Evolutionary conservation across 1,140 invertebrate species (phyloP), one percentile per base, ranked within the genome.

Genomic region (Druon quercuslanigerum): DNA sequence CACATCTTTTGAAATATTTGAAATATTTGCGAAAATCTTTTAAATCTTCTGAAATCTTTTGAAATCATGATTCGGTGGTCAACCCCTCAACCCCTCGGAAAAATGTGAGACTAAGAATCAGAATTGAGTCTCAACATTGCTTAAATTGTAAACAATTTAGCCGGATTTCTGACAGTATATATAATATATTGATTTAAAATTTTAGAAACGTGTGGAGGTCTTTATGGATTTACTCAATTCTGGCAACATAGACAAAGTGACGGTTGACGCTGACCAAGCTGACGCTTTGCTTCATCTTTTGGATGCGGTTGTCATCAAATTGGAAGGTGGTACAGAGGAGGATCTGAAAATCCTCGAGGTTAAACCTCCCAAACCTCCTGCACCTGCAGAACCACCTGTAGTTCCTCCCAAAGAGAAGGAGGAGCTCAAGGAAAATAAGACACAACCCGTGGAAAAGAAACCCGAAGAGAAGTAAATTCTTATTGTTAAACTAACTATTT

Each of bases 281-380:
- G 97, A 98, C 72, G 93, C 95, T 50, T 92, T 99, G 40, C 93
- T 99, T 13, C 95, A 96, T 83, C 92, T 99, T 6, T 92, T 99
- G 51, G 99, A 99, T 91, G 96, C 97, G 79, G 98, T 98, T 52
- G 98, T 99, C 2, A 98, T 99, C 78, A 97, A 98, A 89, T 92
- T 99, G 16, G 99, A 99, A 93, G 98, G 98, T 60, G 99, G 99
- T 5, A 96, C 95, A n/a, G 98, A 99, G 80, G 95, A 97, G 84
- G 98, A 99, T 91, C 91, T 99, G 3, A 96, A 95, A 83, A 92
- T 96, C 16, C 92, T 99, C 6, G 96, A 98, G 84, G 92, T 94
- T 74, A 93, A 93, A 79, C 92, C 94, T 72, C 74, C 79, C 75
- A 51, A 79, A 85, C 73, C 82, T 19, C 51, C 77, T 11, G 89